Percentiles rank a stretch among this genome's conserved stretches.
phyloP scores from a whole-genome alignment of 2,113 vertebrate species.

The Platycercus adscitus region DNA sequence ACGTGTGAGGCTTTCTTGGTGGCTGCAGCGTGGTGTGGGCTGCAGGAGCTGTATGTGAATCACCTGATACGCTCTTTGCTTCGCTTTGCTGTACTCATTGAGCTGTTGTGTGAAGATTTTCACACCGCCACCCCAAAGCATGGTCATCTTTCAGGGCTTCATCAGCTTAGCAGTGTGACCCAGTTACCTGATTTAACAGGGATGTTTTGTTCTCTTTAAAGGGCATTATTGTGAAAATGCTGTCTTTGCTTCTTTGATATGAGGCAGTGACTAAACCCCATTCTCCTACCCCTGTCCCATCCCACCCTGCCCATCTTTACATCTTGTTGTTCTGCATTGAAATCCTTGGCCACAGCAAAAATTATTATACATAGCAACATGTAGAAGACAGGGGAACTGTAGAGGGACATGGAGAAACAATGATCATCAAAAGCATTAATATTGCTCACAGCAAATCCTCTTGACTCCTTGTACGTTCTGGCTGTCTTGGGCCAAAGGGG shows the following conservation, averaged over 20 bases:
- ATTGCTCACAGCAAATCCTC: not conserved
- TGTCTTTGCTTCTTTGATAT: not conserved
- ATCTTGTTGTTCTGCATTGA: not conserved
- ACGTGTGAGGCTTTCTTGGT: not conserved
- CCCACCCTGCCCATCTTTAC: not conserved
- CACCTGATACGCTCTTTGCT: not conserved
- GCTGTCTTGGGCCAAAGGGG: not conserved
- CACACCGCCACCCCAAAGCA: not conserved
- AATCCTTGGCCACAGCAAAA: not conserved
- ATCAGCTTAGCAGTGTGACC: not conserved
- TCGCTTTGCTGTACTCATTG: not conserved
- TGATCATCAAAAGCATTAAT: not conserved
- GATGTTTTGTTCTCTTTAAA: not conserved
- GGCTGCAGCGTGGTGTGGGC: not conserved
- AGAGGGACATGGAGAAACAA: not conserved
- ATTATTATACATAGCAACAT: not conserved
- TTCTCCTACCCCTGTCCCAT: not conserved
- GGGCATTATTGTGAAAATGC: not conserved
- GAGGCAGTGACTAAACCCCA: not conserved
- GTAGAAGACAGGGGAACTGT: not conserved
- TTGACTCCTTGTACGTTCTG: not conserved
- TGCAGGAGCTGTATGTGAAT: not conserved
- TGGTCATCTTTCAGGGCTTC: not conserved
- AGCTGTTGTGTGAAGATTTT: not conserved
- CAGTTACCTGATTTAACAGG: constrained; percentile 1